Conservation (phyloP, 2,888 invertebrate species). For the Arge pagana region DNA sequence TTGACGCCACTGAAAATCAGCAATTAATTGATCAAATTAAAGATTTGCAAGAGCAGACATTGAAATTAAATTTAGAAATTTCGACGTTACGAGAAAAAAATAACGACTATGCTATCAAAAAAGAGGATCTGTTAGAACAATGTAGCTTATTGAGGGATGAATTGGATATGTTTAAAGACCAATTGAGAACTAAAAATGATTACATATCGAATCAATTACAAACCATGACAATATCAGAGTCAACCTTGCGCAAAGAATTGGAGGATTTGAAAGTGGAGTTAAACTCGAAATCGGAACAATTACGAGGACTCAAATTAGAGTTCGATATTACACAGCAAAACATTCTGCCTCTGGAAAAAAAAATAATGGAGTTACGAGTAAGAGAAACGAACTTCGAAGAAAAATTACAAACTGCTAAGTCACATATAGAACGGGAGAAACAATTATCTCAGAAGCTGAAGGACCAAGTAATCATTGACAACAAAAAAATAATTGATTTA, state of each 20-base stretch:
- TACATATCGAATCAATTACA: conserved; percentile 51
- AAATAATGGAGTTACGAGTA: conserved; percentile 46
- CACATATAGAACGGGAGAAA: conserved; percentile 52
- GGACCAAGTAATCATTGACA: conserved; percentile 54
- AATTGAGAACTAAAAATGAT: conserved; percentile 49
- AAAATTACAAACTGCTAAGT: conserved; percentile 45
- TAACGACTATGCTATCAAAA: conserved; percentile 41
- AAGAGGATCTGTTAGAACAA: conserved; percentile 49
- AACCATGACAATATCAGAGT: conserved; percentile 46
- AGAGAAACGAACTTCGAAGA: conserved; percentile 46
- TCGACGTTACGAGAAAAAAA: conserved; percentile 48
- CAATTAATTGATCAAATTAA: conserved; percentile 45
- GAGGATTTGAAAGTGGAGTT: conserved; percentile 50
- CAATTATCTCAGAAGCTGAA: conserved; percentile 50
- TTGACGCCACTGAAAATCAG: conserved; percentile 37
- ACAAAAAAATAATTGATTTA: conserved; percentile 71
- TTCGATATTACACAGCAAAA: conserved; percentile 48
- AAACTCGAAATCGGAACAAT: conserved; percentile 50
- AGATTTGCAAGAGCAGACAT: conserved; percentile 47
- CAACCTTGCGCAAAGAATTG: conserved; percentile 47
- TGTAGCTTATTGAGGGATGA: conserved; percentile 50
- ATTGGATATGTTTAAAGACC: conserved; percentile 51
- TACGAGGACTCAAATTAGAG: conserved; percentile 44
- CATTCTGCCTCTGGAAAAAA: conserved; percentile 49
- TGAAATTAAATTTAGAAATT: conserved; percentile 47